Evolutionary conservation across 2,797 vertebrate species (phyloP).

Genomic region (Muscicapa comitata): DNA sequence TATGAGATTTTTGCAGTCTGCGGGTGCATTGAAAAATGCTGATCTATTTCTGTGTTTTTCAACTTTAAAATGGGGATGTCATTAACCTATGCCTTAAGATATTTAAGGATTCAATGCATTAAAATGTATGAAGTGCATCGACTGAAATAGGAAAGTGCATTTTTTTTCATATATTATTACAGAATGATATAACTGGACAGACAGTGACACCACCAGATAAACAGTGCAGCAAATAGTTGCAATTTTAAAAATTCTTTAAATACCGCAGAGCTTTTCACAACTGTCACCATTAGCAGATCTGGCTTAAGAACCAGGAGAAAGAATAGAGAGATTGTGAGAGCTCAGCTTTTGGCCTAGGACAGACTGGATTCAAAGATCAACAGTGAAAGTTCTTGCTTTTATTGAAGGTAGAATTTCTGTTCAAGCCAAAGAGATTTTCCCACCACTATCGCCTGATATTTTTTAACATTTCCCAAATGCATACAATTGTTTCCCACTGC

Average conservation of each 20-base stretch:
- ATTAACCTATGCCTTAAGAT: constrained; percentile 27
- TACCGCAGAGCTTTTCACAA: neutral
- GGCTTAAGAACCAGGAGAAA: neutral
- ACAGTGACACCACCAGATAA: neutral
- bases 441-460: neutral
- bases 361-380: neutral
- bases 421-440: neutral
- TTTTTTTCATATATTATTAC: neutral
- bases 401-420: neutral
- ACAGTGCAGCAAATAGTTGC: neutral
- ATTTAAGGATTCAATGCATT: constrained; percentile 16
- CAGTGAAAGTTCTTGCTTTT: neutral
- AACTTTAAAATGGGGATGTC: neutral
- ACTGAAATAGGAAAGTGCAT: neutral
- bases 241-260: neutral
- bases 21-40: neutral
- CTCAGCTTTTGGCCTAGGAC: neutral
- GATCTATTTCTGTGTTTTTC: constrained; percentile 12
- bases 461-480: neutral
- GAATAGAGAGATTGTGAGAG: neutral
- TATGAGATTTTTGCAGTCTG: neutral
- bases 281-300: neutral
- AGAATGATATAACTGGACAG: neutral
- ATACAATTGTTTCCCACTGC: neutral
- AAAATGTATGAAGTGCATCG: constrained; percentile 6